Evolutionary conservation across 2,888 invertebrate species (phyloP), one percentile per base, ranked within the genome.

Genomic region (Bugulina stolonifera): DNA sequence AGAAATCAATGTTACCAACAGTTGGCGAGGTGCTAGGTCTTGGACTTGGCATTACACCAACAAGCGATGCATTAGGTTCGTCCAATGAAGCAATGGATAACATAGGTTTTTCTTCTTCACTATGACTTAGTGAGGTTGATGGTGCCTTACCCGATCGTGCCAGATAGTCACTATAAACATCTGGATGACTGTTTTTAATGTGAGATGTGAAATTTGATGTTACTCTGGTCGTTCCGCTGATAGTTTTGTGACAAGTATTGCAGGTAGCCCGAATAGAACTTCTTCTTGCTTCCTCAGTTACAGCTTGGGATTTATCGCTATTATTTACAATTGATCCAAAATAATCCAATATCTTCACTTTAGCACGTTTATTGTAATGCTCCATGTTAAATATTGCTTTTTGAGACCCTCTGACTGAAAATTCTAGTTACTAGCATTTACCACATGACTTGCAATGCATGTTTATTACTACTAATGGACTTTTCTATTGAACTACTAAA

Each of bases 281-380:
- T 10, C 27, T 27, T 27, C 64, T 64, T 2, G 64, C 64, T 32
- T 64, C 64, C 10, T 64, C 32, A 14, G 64, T 29, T 14, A 32
- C 3, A 14, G 64, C 64, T 27, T 64, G 64, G 34, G 29, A 64
- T 32, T 34, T 64, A 10, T 64, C 64, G 10, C 25, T 27, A 32
- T 64, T 64, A n/a, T 32, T 64, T 27, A 29, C 64, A 10, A 64
- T 64, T 5, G 27, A 2, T 10, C 64, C 27, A 32, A 64, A 64
- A 64, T 64, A 64, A 27, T 64, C 64, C 14, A 64, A 34, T 10
- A 64, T 64, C n/a, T 64, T 22, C 32, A 64, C 64, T 64, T n/a
- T 27, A n/a, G 29, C 25, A 14, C 32, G 32, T 64, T 64, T 64
- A 25, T 14, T 10, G 25, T 3, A 5, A 25, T 23, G 25, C 32